Conservation (phyloP, 2,797 vertebrate genomes). For the Anabacerthia variegaticeps region DNA sequence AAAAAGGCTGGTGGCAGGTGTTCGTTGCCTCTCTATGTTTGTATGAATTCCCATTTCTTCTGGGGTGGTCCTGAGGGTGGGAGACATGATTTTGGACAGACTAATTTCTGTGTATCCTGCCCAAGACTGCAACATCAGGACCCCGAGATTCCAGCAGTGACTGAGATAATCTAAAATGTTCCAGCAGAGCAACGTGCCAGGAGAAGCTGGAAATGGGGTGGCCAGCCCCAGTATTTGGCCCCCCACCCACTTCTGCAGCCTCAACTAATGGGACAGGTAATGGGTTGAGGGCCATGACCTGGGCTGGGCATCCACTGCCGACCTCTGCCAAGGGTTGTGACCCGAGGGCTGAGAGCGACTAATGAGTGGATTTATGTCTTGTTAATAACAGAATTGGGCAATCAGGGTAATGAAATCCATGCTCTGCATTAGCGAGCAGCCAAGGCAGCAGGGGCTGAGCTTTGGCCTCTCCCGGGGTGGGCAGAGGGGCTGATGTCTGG, state of each 20-base stretch:
- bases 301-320: not conserved
- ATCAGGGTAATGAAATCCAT: conserved; percentile 57
- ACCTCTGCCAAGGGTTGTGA: conserved; percentile 21
- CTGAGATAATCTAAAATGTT: not conserved
- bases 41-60: not conserved
- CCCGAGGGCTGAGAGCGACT: not conserved
- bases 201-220: not conserved
- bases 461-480: not conserved
- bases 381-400: conserved; percentile 54
- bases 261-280: not conserved
- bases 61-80: not conserved
- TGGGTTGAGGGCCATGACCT: not conserved
- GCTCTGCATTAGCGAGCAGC: conserved; percentile 21
- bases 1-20: not conserved
- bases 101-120: not conserved
- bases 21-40: not conserved
- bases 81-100: not conserved
- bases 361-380: conserved; percentile 39
- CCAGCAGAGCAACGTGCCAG: not conserved
- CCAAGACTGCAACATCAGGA: fast-evolving
- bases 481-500: not conserved
- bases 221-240: not conserved
- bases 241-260: not conserved
- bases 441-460: fast-evolving
- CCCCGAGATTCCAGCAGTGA: no score